Evolutionary conservation across 2,888 invertebrate species (phyloP).

Genomic region (Cremastobaeus sp.): DNA sequence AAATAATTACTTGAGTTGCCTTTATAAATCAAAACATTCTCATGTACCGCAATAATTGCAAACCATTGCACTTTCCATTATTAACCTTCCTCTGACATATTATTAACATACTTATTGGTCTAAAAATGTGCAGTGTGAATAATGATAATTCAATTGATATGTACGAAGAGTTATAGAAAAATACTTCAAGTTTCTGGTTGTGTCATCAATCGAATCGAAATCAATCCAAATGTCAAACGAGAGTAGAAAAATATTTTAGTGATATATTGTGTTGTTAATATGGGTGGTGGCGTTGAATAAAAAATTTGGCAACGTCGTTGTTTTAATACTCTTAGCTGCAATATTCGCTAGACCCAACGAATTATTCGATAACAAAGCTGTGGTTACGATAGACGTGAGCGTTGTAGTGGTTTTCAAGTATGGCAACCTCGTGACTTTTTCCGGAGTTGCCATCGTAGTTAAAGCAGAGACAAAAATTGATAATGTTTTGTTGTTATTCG

Average conservation of each 20-base stretch:
- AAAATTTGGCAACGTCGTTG: constrained; percentile 68
- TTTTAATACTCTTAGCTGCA: constrained; percentile 64
- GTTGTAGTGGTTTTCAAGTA: constrained; percentile 66
- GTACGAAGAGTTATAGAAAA: constrained; percentile 53
- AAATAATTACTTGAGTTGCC: too few species aligned
- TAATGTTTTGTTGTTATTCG: constrained; percentile 64
- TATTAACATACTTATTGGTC: constrained; percentile 14
- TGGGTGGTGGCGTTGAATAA: constrained; percentile 68
- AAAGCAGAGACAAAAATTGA: constrained; percentile 66
- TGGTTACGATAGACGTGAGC: constrained; percentile 65
- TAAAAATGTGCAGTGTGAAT: constrained; percentile 30
- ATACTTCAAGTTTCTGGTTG: constrained; percentile 31
- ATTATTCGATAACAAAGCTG: constrained; percentile 67
- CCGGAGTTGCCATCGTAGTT: constrained; percentile 65
- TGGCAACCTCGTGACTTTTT: constrained; percentile 66
- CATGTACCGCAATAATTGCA: too few species aligned
- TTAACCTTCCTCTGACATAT: constrained; percentile 28
- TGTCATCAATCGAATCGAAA: constrained; percentile 1
- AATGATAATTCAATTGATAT: too few species aligned
- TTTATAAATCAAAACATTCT: too few species aligned
- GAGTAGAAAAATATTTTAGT: constrained; percentile 53
- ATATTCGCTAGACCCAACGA: constrained; percentile 65
- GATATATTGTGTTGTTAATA: constrained; percentile 67
- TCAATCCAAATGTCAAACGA: constrained; percentile 1
- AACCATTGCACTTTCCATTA: neutral